These are phyloP conservation scores for Teleopsis dalmanni DNA, from an alignment of 1,140 invertebrate species.

Conservation along the genomic window DNA sequence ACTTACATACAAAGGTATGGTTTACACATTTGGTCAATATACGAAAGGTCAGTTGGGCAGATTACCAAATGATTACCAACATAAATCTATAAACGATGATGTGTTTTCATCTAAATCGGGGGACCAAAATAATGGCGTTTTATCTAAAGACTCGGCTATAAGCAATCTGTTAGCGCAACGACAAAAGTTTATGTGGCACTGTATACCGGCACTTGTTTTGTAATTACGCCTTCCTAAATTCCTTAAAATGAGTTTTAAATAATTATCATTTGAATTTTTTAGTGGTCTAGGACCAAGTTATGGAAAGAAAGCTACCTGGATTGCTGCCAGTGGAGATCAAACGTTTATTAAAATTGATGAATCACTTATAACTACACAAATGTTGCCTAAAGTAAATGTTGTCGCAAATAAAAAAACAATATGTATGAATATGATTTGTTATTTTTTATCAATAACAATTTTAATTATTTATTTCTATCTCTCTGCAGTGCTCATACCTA, in stretches of 20 bases:
- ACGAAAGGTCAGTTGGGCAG: constrained; percentile 91
- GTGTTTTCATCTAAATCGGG: constrained; percentile 20
- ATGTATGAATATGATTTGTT: constrained; percentile 51
- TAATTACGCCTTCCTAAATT: too few species aligned
- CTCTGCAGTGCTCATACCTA: constrained; percentile 29
- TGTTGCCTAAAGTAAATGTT: constrained; percentile 75
- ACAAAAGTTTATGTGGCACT: constrained; percentile 62
- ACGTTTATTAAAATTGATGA: constrained; percentile 93
- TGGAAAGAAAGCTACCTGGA: constrained; percentile 82
- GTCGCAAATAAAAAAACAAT: constrained; percentile 82
- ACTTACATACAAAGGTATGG: constrained; percentile 80
- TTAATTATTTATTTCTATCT: background rate
- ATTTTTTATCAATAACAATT: background rate
- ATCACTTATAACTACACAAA: constrained; percentile 80
- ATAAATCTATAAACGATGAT: constrained; percentile 13
- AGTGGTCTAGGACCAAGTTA: constrained; percentile 62
- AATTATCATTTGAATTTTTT: constrained; percentile 4
- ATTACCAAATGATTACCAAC: constrained; percentile 40
- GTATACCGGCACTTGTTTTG: constrained; percentile 71
- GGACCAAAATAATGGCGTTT: background rate
- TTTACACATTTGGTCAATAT: constrained; percentile 89
- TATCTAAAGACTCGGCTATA: constrained; percentile 19
- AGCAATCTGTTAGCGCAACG: constrained; percentile 25
- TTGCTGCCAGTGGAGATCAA: constrained; percentile 89
- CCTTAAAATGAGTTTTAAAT: background rate